phyloP scores from a whole-genome alignment of 1,140 invertebrate genomes.

The Drosophila bocqueti region DNA sequence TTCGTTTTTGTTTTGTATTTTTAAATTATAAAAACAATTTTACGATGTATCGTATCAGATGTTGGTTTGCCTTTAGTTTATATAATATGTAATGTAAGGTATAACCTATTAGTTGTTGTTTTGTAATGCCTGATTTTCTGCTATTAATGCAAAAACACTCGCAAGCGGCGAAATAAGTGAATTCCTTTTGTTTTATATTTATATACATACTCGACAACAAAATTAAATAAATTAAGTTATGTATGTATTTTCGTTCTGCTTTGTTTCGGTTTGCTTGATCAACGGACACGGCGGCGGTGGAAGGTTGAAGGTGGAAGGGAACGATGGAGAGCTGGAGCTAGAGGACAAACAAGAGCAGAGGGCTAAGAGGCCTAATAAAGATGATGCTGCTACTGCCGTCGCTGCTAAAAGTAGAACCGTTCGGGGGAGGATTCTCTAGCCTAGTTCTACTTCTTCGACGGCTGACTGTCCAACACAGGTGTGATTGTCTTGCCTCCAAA shows the following conservation, averaged over 20 bases:
- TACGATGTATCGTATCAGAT: conserved; percentile 75
- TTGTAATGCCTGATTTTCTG: conserved; percentile 75
- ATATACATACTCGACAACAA: conserved; percentile 62
- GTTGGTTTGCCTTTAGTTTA: conserved; percentile 57
- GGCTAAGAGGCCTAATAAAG: conserved; percentile 35
- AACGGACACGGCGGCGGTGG: conserved; percentile 68
- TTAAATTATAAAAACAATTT: conserved; percentile 84
- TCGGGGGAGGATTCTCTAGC: conserved; percentile 7
- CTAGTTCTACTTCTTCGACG: conserved; percentile 64
- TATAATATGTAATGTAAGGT: conserved; percentile 78
- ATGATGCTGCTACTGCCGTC: conserved; percentile 39
- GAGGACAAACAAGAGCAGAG: conserved; percentile 39
- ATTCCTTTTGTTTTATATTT: conserved; percentile 30
- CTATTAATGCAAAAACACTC: conserved; percentile 69
- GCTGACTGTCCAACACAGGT: conserved; percentile 75
- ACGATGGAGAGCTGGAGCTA: conserved; percentile 31
- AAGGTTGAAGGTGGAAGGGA: conserved; percentile 46
- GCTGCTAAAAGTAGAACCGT: conserved; percentile 29
- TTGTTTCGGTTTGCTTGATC: conserved; percentile 59
- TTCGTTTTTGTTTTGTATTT: conserved; percentile 72
- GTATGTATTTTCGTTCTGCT: conserved; percentile 58
- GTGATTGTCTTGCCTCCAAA: conserved; percentile 91
- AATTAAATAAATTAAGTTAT: conserved; percentile 78
- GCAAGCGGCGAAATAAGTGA: conserved; percentile 61
- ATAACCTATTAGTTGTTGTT: conserved; percentile 80